Percentiles rank a stretch among this genome's conserved stretches.
These are phyloP conservation scores for Stigmatopora argus DNA, from an alignment of 2,113 vertebrate genomes.

Conservation along the genomic window DNA sequence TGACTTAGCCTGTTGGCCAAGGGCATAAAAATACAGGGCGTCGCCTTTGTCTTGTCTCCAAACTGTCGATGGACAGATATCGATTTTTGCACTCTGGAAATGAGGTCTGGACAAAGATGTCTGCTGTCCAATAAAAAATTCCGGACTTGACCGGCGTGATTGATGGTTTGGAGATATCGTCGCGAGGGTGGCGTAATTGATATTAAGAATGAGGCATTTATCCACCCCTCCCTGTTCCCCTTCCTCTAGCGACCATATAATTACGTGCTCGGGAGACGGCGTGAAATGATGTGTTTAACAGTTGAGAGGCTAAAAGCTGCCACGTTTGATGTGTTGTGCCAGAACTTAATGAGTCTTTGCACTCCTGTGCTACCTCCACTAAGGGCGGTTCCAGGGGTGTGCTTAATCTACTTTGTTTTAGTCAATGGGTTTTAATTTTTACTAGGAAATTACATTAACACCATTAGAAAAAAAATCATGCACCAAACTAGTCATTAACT, in stretches of 20 bases:
- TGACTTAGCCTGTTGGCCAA: constrained; percentile 33
- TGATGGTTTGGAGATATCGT: constrained; percentile 17
- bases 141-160: constrained; percentile 5
- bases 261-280: constrained; percentile 21
- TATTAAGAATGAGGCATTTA: constrained; percentile 13
- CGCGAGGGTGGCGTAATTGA: constrained; percentile 33
- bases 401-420: neutral
- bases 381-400: neutral
- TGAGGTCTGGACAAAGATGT: constrained; percentile 39
- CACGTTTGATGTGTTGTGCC: constrained; percentile 16
- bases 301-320: constrained; percentile 29
- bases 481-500: no score
- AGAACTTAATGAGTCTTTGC: constrained; percentile 6
- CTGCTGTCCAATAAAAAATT: constrained; percentile 33
- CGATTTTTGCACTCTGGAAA: constrained; percentile 39
- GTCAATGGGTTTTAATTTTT: no score
- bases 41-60: constrained; percentile 39
- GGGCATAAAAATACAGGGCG: constrained; percentile 31
- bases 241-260: constrained; percentile 26
- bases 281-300: constrained; percentile 35
- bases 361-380: neutral
- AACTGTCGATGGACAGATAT: constrained; percentile 43
- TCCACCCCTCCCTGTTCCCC: neutral
- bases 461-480: no score
- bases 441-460: no score